Base-by-base conservation (phyloP, 2,888 invertebrate genomes). In the Cheilosia scutellata region DNA sequence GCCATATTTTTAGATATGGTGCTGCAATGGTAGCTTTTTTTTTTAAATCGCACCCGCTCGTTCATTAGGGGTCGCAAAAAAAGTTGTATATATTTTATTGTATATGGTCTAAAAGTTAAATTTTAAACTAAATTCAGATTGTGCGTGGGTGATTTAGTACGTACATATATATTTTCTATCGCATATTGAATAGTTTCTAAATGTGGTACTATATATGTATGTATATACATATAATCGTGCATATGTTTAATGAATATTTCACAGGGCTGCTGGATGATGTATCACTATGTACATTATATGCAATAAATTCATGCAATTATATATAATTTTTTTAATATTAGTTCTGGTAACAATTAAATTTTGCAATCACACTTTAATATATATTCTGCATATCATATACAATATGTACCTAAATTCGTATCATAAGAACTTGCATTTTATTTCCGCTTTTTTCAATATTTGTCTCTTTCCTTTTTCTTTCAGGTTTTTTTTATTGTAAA, bases 401-500 rank as follows among this genome's bases (percentile, higher is more conserved):
- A 49, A 42, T 88, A 82, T 88, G 89, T 88, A 65, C 13, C 13
- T 44, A 58, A 40, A 58, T 57, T 87, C 84, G 87, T 82, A 68
- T 37, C 1, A 37, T 37, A 83, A 72, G 20, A 68, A 68, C 47
- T 53, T 71, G 51, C 74, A 80, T 60, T 20, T 76, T 70, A 57
- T 76, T 80, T 84, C 80, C 63, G 60, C 40, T 20, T 42, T 51
- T 71, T 72, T 82, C 60, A 83, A 82, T 78, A 55, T 77, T 74
- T 44, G 77, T 87, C 87, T 77, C 82, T 87, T 76, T 87, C 82
- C 25, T 77, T 76, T 87, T 71, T 80, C 40, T 86, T 87, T 82
- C 87, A 87, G 87, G 74, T 87, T 78, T 82, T 78, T 74, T 82
- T 86, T 62, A 76, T 82, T 82, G 68, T 70, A 82, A 82, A 87